Base-by-base conservation (phyloP, 2,797 vertebrate species). In the Crocidura indochinensis region DNA sequence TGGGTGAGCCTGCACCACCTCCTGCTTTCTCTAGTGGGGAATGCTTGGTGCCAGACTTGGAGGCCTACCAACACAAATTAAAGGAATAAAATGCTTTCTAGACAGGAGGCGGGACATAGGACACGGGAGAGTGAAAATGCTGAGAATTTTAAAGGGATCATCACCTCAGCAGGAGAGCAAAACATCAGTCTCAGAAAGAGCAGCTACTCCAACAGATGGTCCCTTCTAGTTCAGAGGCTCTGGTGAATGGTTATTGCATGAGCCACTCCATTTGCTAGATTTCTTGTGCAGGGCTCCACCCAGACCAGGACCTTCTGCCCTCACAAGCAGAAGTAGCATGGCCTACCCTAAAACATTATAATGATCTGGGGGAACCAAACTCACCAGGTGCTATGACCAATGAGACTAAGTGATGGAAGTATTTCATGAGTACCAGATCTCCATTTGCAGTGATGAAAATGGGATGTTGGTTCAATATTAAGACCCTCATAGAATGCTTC, bases 71-170 rank as follows among this genome's bases (percentile, higher is more conserved):
- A 76, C 69, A 91, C 77, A 87, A 92, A 95, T 88, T 62, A 86
- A 88, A 95, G 69, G 72, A 91, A 83, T 51, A 76, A 88, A 65
- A 60, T 64, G 73, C 68, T 86, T 95, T 83, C 68, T 79, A n/a
- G 38, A 84, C 0, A 4, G 24, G 3, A 12, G 24, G 15, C 4
- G 0, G 79, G 88, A 46, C 0, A 79, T 11, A 11, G 71, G 44
- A 73, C 69, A 0, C 2, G 6, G 7, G 10, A 75, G 60, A 83
- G 24, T n/a, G 86, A 94, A 44, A 95, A 93, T 78, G 72, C 67
- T 29, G 9, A 88, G 84, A 93, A 93, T 94, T 92, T 92, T 93
- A 81, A 86, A 94, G 84, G 73, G 86, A 90, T 94, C 90, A 88
- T 93, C 86, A 82, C 93, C 91, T 96, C 91, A 90, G 92, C 62